Evolutionary conservation across 2,113 vertebrate genomes (phyloP).

Genomic region (Varanus komodoensis): DNA sequence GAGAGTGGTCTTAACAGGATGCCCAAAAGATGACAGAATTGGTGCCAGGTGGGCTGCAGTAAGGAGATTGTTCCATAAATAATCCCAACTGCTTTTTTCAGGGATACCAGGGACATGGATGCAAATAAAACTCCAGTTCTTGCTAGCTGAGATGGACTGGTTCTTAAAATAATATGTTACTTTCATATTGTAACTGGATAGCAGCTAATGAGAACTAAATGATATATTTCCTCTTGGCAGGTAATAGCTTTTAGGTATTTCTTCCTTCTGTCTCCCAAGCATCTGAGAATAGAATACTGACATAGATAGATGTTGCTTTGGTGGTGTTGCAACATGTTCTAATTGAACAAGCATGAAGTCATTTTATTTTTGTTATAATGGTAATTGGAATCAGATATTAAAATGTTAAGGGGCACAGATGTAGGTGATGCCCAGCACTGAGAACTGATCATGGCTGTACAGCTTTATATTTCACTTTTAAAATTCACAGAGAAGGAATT

Average conservation of each 20-base stretch:
- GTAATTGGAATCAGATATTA: not conserved
- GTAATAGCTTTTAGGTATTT: not conserved
- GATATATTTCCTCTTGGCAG: constrained; percentile 8
- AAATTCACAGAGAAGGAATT: constrained; percentile 1
- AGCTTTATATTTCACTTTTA: not conserved
- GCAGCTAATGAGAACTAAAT: not conserved
- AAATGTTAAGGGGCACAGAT: constrained; percentile 12
- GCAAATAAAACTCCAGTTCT: not conserved
- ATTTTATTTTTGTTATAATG: constrained; percentile 29
- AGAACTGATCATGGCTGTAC: fast-evolving
- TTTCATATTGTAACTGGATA: not conserved
- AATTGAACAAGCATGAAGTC: not conserved
- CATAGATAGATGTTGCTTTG: not conserved
- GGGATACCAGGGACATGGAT: not conserved
- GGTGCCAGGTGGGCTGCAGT: no score
- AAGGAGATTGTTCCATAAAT: not conserved
- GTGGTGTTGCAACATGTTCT: not conserved
- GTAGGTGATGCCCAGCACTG: not conserved
- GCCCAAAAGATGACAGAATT: no score
- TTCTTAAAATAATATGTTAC: not conserved
- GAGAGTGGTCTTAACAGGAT: no score
- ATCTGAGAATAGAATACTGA: constrained; percentile 1
- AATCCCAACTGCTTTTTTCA: not conserved
- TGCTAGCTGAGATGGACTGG: not conserved
- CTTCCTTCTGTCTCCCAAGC: not conserved